Evolutionary conservation across 2,797 vertebrate species (phyloP).

Genomic region (Morus bassanus): DNA sequence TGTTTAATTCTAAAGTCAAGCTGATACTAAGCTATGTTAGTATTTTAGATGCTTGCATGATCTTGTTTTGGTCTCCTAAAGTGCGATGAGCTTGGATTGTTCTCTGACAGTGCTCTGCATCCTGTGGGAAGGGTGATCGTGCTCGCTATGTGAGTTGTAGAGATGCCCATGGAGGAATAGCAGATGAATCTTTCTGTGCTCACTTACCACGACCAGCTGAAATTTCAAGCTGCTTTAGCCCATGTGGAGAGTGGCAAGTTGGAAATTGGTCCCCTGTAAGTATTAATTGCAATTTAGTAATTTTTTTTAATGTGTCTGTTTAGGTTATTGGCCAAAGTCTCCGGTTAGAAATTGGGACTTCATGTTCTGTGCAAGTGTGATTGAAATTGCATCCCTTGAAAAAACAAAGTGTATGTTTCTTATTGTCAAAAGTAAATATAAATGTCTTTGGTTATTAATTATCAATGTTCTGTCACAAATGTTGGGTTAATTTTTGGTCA

Average conservation of each 20-base stretch:
- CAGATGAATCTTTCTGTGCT: conserved; percentile 86
- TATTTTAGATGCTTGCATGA: background rate
- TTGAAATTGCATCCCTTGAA: background rate
- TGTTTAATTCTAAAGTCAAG: background rate
- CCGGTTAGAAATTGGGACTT: background rate
- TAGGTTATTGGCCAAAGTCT: background rate
- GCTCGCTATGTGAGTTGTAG: conserved; percentile 95
- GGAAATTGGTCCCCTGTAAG: conserved; percentile 95
- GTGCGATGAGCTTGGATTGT: background rate
- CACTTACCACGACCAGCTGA: conserved; percentile 87
- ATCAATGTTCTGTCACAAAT: background rate
- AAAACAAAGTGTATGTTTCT: background rate
- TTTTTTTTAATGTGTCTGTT: background rate
- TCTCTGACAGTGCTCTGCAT: conserved; percentile 87
- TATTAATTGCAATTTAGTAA: conserved; percentile 11
- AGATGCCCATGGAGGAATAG: conserved; percentile 84
- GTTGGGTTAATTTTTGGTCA: conserved; percentile 65
- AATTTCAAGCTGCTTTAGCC: conserved; percentile 84
- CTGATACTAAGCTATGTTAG: background rate
- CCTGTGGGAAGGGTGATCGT: conserved; percentile 88
- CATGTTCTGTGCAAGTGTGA: background rate
- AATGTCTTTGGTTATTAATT: background rate
- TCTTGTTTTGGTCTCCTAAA: background rate
- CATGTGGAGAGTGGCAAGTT: conserved; percentile 91
- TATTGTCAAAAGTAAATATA: background rate